Base-by-base conservation (phyloP, 2,888 invertebrate species). In the Emesis furor region DNA sequence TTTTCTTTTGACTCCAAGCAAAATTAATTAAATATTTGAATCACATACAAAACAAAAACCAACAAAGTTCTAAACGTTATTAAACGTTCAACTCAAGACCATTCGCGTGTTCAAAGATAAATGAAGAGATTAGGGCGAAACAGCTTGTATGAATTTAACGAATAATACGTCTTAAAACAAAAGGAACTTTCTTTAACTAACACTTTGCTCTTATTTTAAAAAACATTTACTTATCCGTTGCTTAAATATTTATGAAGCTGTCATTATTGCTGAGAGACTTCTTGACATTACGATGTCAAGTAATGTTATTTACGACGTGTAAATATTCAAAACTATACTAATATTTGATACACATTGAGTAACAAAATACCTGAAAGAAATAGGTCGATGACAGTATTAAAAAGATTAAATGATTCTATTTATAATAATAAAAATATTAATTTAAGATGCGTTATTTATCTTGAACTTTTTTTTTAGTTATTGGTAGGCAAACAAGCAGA, bases 121-220 rank as follows among this genome's bases (percentile, higher is more conserved):
- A 65, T 65, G 65, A 14, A 32, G 65, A 65, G 65, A 65, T 65
- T 65, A 14, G 32, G 32, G 35, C 14, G 32, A 14, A 62, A 65
- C 65, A 65, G 65, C 65, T 65, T 65, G 35, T 65, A 62, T 62
- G 30, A 62, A 30, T 62, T 62, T 59, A 62, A 62, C 62, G 24
- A 62, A 62, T 24, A 30, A 30, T 24, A 62, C 30, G 30, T 62
- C 62, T 62, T 10, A 62, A 62, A 30, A 62, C 62, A 62, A 62
- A 62, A 30, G 62, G 62, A 62, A 10, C 17, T 62, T 62, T 30
- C 17, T 62, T 62, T 62, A 62, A 10, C n/a, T 62, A 10, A 24
- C 62, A 62, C 62, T 62, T 62, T 62, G 10, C 10, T 62, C 24
- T 24, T 24, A 62, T n/a, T 51, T 62, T 30, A 30, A 24, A 14